A percentile compares a stretch with the other conserved stretches of the same genome.
phyloP scores from a whole-genome alignment of 2,113 vertebrate genomes.

The Sterrhoptilus dennistouni region DNA sequence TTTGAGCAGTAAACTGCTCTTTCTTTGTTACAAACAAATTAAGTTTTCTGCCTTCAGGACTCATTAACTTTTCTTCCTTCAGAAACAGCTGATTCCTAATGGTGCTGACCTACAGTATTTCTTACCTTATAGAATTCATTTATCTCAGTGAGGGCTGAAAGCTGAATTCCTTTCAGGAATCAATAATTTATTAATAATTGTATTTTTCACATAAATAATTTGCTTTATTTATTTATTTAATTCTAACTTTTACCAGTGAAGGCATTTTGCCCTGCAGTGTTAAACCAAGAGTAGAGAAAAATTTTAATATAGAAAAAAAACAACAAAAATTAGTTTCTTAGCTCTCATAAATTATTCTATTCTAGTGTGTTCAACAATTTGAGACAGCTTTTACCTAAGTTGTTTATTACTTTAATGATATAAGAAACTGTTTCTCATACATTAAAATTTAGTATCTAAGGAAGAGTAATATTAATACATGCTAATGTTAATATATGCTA shows the following conservation, averaged over 20 bases:
- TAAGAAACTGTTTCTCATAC: background rate
- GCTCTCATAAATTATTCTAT: background rate
- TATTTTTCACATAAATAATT: background rate
- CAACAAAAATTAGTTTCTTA: rapidly evolving
- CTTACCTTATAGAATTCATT: background rate
- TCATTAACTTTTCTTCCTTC: background rate
- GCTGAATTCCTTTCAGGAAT: background rate
- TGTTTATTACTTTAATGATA: background rate
- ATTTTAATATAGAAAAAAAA: background rate
- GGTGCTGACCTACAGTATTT: background rate
- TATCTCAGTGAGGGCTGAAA: background rate
- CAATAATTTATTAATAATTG: background rate
- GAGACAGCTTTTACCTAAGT: background rate
- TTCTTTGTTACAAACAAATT: background rate
- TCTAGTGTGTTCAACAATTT: background rate
- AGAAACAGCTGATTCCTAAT: background rate
- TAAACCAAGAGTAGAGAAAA: background rate
- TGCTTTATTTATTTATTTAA: background rate
- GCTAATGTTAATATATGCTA: background rate
- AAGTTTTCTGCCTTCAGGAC: background rate
- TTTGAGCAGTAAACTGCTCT: background rate
- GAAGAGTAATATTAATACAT: background rate
- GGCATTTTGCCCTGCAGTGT: background rate
- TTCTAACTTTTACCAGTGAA: background rate
- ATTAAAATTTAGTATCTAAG: background rate